Base-by-base conservation (phyloP, 2,888 invertebrate genomes). In the Hemaris fuciformis region DNA sequence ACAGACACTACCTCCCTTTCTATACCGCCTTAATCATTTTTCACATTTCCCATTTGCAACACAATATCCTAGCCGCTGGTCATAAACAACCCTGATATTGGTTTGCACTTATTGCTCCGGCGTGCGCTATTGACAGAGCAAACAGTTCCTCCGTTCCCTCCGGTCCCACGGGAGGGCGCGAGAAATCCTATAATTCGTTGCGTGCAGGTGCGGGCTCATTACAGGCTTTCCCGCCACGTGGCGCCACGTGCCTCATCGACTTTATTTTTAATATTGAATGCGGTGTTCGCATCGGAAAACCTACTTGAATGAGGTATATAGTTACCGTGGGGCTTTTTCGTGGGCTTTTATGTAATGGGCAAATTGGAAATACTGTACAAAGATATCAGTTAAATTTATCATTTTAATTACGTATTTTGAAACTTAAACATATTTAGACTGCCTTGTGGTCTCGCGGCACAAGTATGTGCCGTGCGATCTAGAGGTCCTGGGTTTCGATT, bases 101-200 rank as follows among this genome's bases (percentile, higher is more conserved):
- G 80, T 74, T 79, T 65, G 76, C 80, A 77, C 74, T 82, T 87
- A 89, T 88, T 87, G 78, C 83, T 77, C 75, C 65, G 70, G 77
- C 69, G 75, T 74, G 79, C 72, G 66, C 68, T 90, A 91, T 91
- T 88, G 89, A 87, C 88, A 78, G 80, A 84, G 79, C 77, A 88
- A 89, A 89, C 86, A 85, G 74, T 80, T 78, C 80, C 77, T 75
- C 68, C n/a, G n/a, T n/a, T 72, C 80, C 79, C 83, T 82, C 75
- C 80, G 83, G 72, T 91, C 91, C 90, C 91, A 91, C 91, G 91
- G 88, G 91, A 90, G 91, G 91, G 91, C 88, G 91, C 89, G 89
- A 91, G 87, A 91, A 90, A 91, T 91, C 91, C 91, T 86, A 84
- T 91, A 91, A 92, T 91, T 85, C 89, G 81, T 84, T 76, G 75